Percentiles rank a stretch among this genome's conserved stretches.
Conservation (phyloP, 2,888 invertebrate genomes). For the Lepidochrysops patricia region DNA sequence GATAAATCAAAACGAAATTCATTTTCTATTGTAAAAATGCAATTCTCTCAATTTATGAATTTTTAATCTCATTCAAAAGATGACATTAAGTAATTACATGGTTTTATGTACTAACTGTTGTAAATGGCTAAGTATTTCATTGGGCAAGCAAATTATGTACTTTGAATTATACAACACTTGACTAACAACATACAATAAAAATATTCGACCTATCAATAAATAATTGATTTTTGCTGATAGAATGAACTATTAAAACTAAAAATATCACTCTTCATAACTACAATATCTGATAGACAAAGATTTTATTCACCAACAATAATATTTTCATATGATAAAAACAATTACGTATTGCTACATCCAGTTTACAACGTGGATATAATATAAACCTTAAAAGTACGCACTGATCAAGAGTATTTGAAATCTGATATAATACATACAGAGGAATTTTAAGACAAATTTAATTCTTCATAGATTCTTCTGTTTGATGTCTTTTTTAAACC, state of each 20-base stretch:
- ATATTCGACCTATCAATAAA: conserved; percentile 16
- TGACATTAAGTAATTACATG: too few relatives aligned
- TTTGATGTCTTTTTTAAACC: background rate
- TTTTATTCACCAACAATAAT: conserved; percentile 47
- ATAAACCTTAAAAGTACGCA: conserved; percentile 18
- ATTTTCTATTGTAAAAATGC: conserved; percentile 9
- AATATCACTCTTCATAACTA: conserved; percentile 60
- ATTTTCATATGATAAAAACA: conserved; percentile 46
- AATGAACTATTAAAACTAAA: conserved; percentile 27
- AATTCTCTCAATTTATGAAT: conserved; percentile 1
- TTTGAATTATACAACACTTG: conserved; percentile 34
- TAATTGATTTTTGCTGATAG: conserved; percentile 12
- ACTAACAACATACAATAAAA: conserved; percentile 17
- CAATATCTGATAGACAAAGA: conserved; percentile 53
- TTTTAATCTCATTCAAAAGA: too few relatives aligned
- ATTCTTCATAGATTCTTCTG: background rate
- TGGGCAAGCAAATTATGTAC: conserved; percentile 45
- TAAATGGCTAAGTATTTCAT: conserved; percentile 41
- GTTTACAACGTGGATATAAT: conserved; percentile 37
- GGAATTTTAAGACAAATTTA: background rate
- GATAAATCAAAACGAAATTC: conserved; percentile 19
- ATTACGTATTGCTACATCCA: conserved; percentile 34
- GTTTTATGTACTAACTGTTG: background rate
- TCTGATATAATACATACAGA: conserved; percentile 3
- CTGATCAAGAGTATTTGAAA: conserved; percentile 29